These are phyloP conservation scores for Nebria brevicollis DNA, from an alignment of 2,888 invertebrate genomes.

Conservation along the genomic window DNA sequence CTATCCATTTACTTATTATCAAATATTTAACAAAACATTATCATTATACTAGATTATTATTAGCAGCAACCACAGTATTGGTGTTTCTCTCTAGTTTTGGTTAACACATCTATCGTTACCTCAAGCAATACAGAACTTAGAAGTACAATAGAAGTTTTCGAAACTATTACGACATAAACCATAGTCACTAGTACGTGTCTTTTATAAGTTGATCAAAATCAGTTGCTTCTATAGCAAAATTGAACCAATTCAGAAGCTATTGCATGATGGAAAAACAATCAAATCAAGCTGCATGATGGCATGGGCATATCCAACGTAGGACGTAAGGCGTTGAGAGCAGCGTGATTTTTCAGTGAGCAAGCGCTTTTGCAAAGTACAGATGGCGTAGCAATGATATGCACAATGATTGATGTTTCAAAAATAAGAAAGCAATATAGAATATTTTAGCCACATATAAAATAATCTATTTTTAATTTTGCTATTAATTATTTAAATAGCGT, in stretches of 20 bases:
- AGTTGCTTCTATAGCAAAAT: not conserved
- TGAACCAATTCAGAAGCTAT: not conserved
- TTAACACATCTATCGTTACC: too few species aligned
- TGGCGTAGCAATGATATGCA: not conserved
- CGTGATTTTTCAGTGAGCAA: not conserved
- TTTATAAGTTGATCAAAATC: not conserved
- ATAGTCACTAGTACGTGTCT: not conserved
- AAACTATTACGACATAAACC: not conserved
- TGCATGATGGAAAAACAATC: not conserved
- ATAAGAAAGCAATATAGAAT: not conserved
- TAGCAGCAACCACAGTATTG: not conserved
- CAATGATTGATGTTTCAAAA: not conserved
- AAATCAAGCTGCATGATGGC: not conserved
- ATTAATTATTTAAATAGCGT: too few species aligned
- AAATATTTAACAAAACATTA: not conserved
- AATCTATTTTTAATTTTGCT: too few species aligned
- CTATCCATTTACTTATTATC: not conserved
- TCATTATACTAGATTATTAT: not conserved
- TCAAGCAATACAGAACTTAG: not conserved
- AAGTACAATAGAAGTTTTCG: not conserved
- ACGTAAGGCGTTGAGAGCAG: not conserved
- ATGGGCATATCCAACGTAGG: not conserved
- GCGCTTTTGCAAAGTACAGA: not conserved
- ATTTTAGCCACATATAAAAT: not conserved
- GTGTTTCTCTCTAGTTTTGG: too few species aligned